phyloP scores from a whole-genome alignment of 1,140 invertebrate species.

The Trinorchestia longiramus region DNA sequence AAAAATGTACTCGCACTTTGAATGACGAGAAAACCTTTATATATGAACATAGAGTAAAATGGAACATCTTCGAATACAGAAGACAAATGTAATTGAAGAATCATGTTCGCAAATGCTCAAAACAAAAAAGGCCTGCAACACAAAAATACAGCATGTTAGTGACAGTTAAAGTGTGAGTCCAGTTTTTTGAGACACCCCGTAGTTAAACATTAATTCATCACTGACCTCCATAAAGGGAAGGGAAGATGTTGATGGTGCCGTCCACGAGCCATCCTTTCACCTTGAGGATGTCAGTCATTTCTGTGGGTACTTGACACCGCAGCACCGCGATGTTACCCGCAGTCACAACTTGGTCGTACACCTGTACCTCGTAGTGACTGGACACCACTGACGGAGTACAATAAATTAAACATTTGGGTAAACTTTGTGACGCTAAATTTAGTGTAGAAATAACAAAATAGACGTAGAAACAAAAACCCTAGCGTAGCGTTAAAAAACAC shows the following conservation, averaged over 20 bases:
- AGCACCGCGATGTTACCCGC: constrained; percentile 75
- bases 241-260: constrained; percentile 81
- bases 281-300: constrained; percentile 83
- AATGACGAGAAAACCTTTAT: too few relatives aligned
- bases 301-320: constrained; percentile 83
- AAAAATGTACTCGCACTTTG: too few relatives aligned
- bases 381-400: constrained; percentile 55
- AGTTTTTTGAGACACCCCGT: too few relatives aligned
- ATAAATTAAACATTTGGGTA: background rate
- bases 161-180: too few relatives aligned
- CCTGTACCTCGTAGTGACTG: constrained; percentile 61
- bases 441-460: too few relatives aligned
- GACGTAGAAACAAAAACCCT: too few relatives aligned
- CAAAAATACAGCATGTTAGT: background rate
- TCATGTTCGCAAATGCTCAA: too few relatives aligned
- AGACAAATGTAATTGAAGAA: too few relatives aligned
- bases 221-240: constrained; percentile 80
- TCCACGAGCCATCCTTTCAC: constrained; percentile 87
- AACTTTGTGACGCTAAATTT: background rate
- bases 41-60: too few relatives aligned
- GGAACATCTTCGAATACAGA: too few relatives aligned
- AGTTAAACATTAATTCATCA: background rate
- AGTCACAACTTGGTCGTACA: constrained; percentile 63
- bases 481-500: too few relatives aligned
- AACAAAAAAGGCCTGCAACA: too few relatives aligned